Evolutionary conservation across 2,888 invertebrate species (phyloP).

Genomic region (Lacanobia wlatinum): DNA sequence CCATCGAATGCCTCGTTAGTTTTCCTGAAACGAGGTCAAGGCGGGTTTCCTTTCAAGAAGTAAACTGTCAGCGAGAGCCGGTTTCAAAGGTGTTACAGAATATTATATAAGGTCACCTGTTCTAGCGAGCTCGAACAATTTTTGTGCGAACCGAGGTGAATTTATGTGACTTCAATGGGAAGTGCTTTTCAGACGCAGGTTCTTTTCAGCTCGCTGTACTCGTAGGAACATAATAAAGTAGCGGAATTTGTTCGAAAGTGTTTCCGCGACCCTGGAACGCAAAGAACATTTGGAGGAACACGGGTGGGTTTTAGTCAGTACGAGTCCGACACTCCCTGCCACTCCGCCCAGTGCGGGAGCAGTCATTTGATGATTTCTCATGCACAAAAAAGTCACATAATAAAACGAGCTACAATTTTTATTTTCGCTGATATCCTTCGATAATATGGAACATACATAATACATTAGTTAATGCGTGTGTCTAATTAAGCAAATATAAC

Average conservation of each 20-base stretch:
- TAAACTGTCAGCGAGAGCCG: constrained; percentile 63
- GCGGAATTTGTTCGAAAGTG: too few species aligned
- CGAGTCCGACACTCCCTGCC: too few species aligned
- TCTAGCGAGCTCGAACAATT: constrained; percentile 42
- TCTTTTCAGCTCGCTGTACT: constrained; percentile 24
- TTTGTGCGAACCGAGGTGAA: constrained; percentile 33
- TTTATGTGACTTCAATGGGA: constrained; percentile 41
- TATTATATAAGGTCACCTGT: constrained; percentile 57
- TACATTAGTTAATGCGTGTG: constrained; percentile 37
- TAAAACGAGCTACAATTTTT: constrained; percentile 7
- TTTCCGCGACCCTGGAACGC: too few species aligned
- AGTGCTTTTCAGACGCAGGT: constrained; percentile 26
- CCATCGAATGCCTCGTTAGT: constrained; percentile 82
- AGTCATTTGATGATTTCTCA: too few species aligned
- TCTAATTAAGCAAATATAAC: constrained; percentile 59
- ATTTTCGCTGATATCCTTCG: background rate
- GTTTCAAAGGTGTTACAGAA: constrained; percentile 57
- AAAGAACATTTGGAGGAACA: too few species aligned
- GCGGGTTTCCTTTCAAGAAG: constrained; percentile 65
- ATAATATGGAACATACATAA: constrained; percentile 15
- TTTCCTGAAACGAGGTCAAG: constrained; percentile 76
- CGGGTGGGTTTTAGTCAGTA: too few species aligned
- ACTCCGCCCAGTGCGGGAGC: too few species aligned
- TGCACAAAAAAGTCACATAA: constrained; percentile 1
- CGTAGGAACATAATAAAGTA: constrained; percentile 1